phyloP scores from a whole-genome alignment of 2,797 vertebrate genomes.

The Chloroceryle inda region DNA sequence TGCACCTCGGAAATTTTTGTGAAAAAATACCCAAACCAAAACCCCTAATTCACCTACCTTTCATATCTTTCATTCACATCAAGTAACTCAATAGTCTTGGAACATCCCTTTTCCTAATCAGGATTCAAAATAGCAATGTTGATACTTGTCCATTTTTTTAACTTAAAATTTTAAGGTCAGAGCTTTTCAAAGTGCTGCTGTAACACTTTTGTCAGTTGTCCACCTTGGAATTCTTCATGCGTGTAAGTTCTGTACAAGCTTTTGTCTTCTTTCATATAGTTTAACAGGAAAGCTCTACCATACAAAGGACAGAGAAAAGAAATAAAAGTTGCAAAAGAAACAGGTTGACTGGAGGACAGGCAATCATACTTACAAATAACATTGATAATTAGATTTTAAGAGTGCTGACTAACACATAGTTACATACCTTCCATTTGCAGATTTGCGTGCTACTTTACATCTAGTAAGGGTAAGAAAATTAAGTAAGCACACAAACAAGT shows the following conservation, averaged over 20 bases:
- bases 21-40: neutral
- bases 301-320: neutral
- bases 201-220: neutral
- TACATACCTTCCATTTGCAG: neutral
- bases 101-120: neutral
- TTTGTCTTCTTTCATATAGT: neutral
- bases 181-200: neutral
- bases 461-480: neutral
- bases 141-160: neutral
- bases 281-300: neutral
- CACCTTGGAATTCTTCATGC: neutral
- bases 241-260: neutral
- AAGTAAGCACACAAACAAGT: neutral
- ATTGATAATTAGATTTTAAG: neutral
- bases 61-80: neutral
- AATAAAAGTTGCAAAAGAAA: neutral
- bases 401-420: neutral
- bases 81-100: neutral
- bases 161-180: neutral
- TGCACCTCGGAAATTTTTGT: neutral
- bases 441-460: slow-evolving; percentile 35
- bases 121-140: neutral
- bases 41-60: neutral
- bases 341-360: neutral
- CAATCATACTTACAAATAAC: slow-evolving; percentile 9